A percentile compares a stretch with the other conserved stretches of the same genome.
Conservation (phyloP, 2,797 vertebrate species). For the Dromococcyx pavoninus region DNA sequence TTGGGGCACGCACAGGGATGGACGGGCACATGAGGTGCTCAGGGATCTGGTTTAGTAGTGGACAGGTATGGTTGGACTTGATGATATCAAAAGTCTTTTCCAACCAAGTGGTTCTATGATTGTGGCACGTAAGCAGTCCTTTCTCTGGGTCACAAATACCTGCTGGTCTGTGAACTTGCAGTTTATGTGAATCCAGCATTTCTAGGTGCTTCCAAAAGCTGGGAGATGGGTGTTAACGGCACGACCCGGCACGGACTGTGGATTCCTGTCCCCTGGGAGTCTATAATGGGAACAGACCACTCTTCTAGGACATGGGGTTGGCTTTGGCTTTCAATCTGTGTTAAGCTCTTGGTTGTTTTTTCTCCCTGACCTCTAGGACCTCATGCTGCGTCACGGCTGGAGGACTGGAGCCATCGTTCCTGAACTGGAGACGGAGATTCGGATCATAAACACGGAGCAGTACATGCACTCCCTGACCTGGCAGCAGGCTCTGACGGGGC, state of each 20-base stretch:
- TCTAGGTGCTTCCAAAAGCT: not conserved
- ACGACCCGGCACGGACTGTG: not conserved
- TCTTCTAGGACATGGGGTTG: not conserved
- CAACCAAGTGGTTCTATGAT: no score
- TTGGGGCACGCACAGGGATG: fast-evolving
- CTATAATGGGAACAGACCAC: not conserved
- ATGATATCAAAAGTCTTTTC: no score
- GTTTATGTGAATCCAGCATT: not conserved
- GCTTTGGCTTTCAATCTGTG: conserved; percentile 1
- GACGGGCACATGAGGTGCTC: no score
- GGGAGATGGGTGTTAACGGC: not conserved
- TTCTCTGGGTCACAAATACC: not conserved
- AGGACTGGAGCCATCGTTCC: conserved; percentile 83
- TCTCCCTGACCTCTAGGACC: conserved; percentile 65
- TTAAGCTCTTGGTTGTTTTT: not conserved
- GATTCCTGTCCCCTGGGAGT: not conserved
- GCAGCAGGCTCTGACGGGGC: conserved; percentile 82
- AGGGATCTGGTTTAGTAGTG: no score
- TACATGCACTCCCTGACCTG: conserved; percentile 84
- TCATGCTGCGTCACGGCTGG: conserved; percentile 82
- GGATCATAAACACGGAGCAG: conserved; percentile 82
- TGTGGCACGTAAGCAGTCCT: not conserved
- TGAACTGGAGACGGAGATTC: conserved; percentile 80
- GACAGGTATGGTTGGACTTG: no score
- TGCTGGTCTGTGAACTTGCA: not conserved